Evolutionary conservation across 2,888 invertebrate species (phyloP).

Genomic region (Idaea biselata): DNA sequence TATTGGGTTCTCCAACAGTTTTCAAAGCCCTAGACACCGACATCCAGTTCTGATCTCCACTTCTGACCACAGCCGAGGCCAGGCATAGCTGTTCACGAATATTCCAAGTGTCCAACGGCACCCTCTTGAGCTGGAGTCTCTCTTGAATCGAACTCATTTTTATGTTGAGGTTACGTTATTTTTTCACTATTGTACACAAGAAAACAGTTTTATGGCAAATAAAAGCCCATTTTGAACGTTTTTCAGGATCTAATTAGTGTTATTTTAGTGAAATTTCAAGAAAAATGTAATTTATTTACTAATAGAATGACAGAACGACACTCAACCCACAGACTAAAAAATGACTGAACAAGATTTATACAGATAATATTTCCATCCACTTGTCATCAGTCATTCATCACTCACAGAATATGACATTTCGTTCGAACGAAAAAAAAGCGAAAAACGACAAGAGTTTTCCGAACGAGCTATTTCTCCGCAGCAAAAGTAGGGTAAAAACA

Average conservation of each 20-base stretch:
- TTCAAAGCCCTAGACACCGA: constrained; percentile 90
- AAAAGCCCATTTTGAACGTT: not conserved
- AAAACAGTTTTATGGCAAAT: not conserved
- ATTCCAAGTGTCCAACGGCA: constrained; percentile 92
- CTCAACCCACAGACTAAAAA: too few relatives aligned
- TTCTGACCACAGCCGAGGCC: constrained; percentile 91
- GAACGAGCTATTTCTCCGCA: too few relatives aligned
- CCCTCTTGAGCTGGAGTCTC: constrained; percentile 81
- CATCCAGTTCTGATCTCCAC: constrained; percentile 96
- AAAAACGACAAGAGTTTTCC: too few relatives aligned
- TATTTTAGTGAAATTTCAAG: too few relatives aligned
- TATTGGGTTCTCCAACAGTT: constrained; percentile 87
- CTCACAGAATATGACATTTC: too few relatives aligned
- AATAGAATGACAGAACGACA: too few relatives aligned
- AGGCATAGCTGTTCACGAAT: constrained; percentile 90
- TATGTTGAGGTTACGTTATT: not conserved
- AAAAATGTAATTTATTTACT: too few relatives aligned
- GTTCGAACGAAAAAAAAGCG: too few relatives aligned
- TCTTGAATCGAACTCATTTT: constrained; percentile 71
- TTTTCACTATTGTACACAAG: not conserved
- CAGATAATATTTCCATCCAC: too few relatives aligned
- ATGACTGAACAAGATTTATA: too few relatives aligned
- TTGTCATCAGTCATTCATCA: too few relatives aligned
- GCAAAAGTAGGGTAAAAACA: too few relatives aligned
- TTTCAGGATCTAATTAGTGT: not conserved